Conservation (phyloP, 2,113 vertebrate species). For the Tychaedon coryphoeus region DNA sequence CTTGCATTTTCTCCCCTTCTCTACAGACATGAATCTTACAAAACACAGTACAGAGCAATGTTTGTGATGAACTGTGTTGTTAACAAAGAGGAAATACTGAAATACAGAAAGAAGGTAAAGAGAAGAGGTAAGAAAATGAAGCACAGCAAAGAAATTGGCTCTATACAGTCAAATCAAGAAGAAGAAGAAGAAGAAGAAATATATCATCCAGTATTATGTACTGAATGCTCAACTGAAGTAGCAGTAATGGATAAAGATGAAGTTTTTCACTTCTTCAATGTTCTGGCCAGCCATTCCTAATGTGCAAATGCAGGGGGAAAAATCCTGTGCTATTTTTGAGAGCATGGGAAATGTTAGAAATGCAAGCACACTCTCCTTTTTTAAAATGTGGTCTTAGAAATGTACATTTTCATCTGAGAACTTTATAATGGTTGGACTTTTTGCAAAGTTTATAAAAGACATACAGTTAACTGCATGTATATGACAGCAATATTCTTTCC, state of each 20-base stretch:
- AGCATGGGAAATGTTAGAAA: background rate
- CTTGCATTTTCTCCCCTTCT: conserved; percentile 47
- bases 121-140: conserved; percentile 73
- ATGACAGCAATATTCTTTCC: background rate
- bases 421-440: background rate
- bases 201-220: conserved; percentile 90
- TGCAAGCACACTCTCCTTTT: background rate
- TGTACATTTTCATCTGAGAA: background rate
- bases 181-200: conserved; percentile 76
- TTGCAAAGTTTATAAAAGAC: background rate
- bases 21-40: conserved; percentile 90
- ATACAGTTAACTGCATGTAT: background rate
- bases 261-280: conserved; percentile 96
- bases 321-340: background rate
- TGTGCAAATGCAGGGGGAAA: background rate
- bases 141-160: background rate
- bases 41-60: conserved; percentile 96
- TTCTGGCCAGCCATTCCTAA: conserved; percentile 91
- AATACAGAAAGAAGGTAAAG: conserved; percentile 80
- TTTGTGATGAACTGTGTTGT: conserved; percentile 97
- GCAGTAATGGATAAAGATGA: conserved; percentile 94
- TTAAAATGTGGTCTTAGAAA: background rate
- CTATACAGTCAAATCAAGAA: conserved; percentile 32
- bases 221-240: conserved; percentile 91
- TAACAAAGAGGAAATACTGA: conserved; percentile 86